Base-by-base conservation (phyloP, 2,113 vertebrate species). In the Ursus arctos region DNA sequence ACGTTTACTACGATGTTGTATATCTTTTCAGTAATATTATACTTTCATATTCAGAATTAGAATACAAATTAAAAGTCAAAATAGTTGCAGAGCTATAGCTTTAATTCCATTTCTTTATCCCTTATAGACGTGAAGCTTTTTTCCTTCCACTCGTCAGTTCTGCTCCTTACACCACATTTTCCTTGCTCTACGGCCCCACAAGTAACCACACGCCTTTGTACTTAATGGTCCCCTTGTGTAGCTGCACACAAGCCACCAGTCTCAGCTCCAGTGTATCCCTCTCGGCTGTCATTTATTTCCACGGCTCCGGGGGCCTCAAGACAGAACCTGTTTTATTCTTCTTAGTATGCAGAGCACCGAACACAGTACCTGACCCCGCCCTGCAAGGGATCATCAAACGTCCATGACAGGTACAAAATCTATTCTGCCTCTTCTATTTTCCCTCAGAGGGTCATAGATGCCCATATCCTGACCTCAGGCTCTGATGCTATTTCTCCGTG, bases 41-140 rank as follows among this genome's bases (percentile, higher is more conserved):
- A 36, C 33, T 67, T 76, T 51, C 21, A 84, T 47, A 57, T 47
- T 84, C 36, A 77, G 36, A 76, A 84, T 74, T 72, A 28, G 63
- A 51, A 74, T 76, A 53, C 55, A 69, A 63, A 88, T 49, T 88
- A 91, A 88, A 82, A 19, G 18, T 22, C 69, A 67, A 76, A 53
- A 74, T 12, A 84, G 47, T 79, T 83, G 49, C 7, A 88, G 83
- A 87, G 49, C 51, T 36, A 40, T 1, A 65, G 28, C 53, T 74
- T 83, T 57, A n/a, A 53, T 76, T n/a, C 55, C 15, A 57, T 76
- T 51, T 84, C 36, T 81, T 81, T 65, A 88, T n/a, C 65, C 72
- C 74, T 86, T 49, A 59, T 51, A 22, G 24, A 84, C 10, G 18
- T 0, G n/a, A 86, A 67, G 26, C 40, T 28, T 36, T 33, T 61